Evolutionary conservation across 2,888 invertebrate species (phyloP).

Genomic region (Drepana falcataria): DNA sequence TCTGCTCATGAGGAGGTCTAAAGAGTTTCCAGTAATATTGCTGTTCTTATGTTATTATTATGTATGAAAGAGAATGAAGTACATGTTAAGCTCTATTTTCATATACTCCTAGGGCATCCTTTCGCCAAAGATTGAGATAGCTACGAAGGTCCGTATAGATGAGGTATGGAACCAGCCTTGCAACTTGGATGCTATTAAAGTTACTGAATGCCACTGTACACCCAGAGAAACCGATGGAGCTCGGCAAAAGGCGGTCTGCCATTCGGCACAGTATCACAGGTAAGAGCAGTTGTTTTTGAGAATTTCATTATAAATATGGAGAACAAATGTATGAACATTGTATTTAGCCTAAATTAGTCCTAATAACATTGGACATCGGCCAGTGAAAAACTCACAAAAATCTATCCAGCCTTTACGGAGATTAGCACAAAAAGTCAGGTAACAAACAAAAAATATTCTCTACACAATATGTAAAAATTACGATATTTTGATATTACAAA

Average conservation of each 20-base stretch:
- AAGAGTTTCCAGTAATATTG: slow-evolving; percentile 80
- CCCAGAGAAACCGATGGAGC: slow-evolving; percentile 20
- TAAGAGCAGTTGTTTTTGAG: slow-evolving; percentile 16
- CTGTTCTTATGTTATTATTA: background rate
- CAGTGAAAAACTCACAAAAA: too few species aligned
- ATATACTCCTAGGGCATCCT: slow-evolving; percentile 78
- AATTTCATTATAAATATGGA: background rate
- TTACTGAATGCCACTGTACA: slow-evolving; percentile 32
- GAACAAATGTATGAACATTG: too few species aligned
- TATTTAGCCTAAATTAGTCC: too few species aligned
- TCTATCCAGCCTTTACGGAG: too few species aligned
- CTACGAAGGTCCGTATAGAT: slow-evolving; percentile 82
- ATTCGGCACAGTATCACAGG: slow-evolving; percentile 71
- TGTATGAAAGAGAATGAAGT: too few species aligned
- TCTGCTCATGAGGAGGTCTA: slow-evolving; percentile 82
- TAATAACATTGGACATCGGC: too few species aligned
- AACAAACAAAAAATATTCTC: too few species aligned
- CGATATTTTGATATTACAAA: background rate
- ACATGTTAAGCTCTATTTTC: too few species aligned
- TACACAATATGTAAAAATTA: too few species aligned
- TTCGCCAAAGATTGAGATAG: slow-evolving; percentile 84
- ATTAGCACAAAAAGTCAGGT: too few species aligned
- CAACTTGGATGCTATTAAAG: slow-evolving; percentile 15
- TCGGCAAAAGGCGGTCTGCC: slow-evolving; percentile 71
- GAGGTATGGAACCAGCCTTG: slow-evolving; percentile 65